These are phyloP conservation scores for Macquaria ambigua DNA, from an alignment of 2,113 vertebrate species.

Conservation along the genomic window DNA sequence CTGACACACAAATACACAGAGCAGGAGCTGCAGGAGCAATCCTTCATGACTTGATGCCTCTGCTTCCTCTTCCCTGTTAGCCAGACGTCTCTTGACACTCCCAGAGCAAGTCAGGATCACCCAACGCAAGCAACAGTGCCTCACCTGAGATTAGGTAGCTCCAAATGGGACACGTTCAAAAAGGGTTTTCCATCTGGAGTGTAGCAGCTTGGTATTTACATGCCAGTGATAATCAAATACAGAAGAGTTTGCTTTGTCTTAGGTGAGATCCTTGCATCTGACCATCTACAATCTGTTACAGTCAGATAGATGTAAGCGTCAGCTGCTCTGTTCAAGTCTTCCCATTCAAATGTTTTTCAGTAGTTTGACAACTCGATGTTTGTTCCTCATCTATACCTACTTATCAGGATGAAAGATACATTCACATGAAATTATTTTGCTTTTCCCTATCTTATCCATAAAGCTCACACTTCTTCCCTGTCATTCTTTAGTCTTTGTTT, in stretches of 20 bases:
- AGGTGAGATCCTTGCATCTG: constrained; percentile 41
- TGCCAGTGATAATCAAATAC: constrained; percentile 26
- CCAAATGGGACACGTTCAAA: constrained; percentile 17
- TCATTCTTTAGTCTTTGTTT: constrained; percentile 7
- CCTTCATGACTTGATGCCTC: constrained; percentile 42
- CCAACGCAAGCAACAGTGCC: constrained; percentile 20
- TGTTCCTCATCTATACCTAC: not conserved
- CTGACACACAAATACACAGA: constrained; percentile 58
- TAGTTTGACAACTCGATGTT: not conserved
- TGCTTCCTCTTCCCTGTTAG: constrained; percentile 38
- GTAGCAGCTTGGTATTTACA: constrained; percentile 40
- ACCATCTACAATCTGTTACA: constrained; percentile 29
- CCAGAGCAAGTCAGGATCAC: constrained; percentile 26
- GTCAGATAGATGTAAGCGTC: constrained; percentile 9
- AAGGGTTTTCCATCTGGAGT: constrained; percentile 49
- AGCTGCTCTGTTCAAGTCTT: not conserved
- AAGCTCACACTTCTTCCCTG: not conserved
- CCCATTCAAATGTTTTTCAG: not conserved
- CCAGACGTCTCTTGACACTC: constrained; percentile 22
- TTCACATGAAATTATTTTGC: not conserved
- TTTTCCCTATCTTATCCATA: not conserved
- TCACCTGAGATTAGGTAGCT: constrained; percentile 42
- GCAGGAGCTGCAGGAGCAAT: constrained; percentile 40
- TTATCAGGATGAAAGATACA: not conserved
- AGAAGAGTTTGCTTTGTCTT: constrained; percentile 35